phyloP scores from a whole-genome alignment of 2,888 invertebrate genomes.

The Oligia fasciuncula region DNA sequence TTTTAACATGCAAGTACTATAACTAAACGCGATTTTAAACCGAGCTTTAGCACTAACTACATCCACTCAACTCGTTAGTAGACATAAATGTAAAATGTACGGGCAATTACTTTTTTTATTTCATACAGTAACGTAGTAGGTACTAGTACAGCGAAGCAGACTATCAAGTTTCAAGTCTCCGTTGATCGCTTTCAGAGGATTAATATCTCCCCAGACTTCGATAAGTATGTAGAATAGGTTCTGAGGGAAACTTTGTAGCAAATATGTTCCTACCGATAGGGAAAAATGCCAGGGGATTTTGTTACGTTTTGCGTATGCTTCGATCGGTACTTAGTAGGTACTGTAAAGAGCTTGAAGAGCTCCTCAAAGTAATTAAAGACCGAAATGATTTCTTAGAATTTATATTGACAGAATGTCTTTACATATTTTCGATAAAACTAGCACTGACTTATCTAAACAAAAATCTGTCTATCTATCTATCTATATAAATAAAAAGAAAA shows the following conservation, averaged over 20 bases:
- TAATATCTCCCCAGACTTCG: slow-evolving; percentile 60
- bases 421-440: no score
- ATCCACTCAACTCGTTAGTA: slow-evolving; percentile 20
- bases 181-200: slow-evolving; percentile 60
- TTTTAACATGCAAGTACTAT: slow-evolving; percentile 1
- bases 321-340: not conserved
- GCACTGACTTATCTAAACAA: no score
- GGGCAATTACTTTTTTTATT: slow-evolving; percentile 25
- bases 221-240: slow-evolving; percentile 63
- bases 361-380: no score
- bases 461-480: no score
- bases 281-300: slow-evolving; percentile 41
- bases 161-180: slow-evolving; percentile 52
- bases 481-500: no score
- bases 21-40: slow-evolving; percentile 18
- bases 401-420: no score
- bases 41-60: slow-evolving; percentile 19
- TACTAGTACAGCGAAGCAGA: slow-evolving; percentile 11
- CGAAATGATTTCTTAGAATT: no score
- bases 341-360: no score
- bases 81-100: slow-evolving; percentile 21
- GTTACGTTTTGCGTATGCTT: not conserved
- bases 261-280: slow-evolving; percentile 40
- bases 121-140: not conserved
- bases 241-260: slow-evolving; percentile 50